Evolutionary conservation across 2,888 invertebrate species (phyloP).

Genomic region (Carcina quercana): DNA sequence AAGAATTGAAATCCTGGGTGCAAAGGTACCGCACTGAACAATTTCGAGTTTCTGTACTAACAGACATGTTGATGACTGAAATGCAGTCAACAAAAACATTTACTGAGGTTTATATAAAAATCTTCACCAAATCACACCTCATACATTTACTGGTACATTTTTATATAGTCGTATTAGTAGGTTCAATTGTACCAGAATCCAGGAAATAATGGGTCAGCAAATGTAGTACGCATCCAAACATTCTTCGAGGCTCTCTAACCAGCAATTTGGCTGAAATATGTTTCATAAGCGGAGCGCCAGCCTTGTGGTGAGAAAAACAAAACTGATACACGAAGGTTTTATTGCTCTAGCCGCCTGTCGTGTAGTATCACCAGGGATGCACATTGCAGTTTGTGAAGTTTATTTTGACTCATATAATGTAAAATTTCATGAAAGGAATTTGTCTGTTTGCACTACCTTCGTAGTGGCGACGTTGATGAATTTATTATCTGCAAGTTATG

Average conservation of each 20-base stretch:
- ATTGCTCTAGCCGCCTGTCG: slow-evolving; percentile 14
- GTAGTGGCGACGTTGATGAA: background rate
- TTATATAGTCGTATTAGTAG: no score
- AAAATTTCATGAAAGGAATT: background rate
- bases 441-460: background rate
- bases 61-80: no score
- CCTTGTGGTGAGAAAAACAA: slow-evolving; percentile 19
- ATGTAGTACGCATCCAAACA: no score
- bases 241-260: slow-evolving; percentile 18
- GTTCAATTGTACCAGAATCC: no score
- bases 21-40: no score
- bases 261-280: slow-evolving; percentile 39
- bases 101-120: no score
- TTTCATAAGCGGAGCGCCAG: slow-evolving; percentile 28
- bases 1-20: no score
- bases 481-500: background rate
- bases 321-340: slow-evolving; percentile 26
- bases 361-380: slow-evolving; percentile 7
- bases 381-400: slow-evolving; percentile 10
- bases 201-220: no score
- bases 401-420: background rate
- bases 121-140: no score
- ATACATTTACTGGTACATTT: no score
- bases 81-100: no score
- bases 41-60: no score